Evolutionary conservation across 2,797 vertebrate species (phyloP), one percentile per base, ranked within the genome.

Genomic region (Poecile montanus): DNA sequence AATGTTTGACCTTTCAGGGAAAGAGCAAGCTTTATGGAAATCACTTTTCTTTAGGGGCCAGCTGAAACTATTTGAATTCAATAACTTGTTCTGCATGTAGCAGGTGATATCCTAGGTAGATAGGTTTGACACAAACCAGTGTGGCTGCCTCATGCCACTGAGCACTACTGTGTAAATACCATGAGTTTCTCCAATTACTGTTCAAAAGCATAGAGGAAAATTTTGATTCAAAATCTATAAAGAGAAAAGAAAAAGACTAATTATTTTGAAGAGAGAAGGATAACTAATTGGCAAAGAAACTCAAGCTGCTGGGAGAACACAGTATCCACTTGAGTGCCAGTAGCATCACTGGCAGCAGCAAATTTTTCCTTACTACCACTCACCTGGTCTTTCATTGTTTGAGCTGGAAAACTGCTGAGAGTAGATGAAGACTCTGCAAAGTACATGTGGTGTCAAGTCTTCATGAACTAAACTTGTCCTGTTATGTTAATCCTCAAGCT

Each of bases 321-420:
- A 16, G 9, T 19, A 47, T 84, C 74, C n/a, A 27, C 2, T 0
- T 36, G 13, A 13, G 13, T 16, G 6, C 29, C 0, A 1, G 27
- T 40, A 53, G 30, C 30, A 36, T 38, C 42, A 6, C 2, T 42
- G 42, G 21, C 42, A 71, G 34, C 38, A 65, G 34, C 34, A 78
- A 40, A 47, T 18, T 56, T 76, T 56, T 87, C 22, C 27, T 56
- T 53, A 47, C 44, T 87, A 18, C 19, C 60, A 56, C 36, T 89
- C 9, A 12, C 13, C 16, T 19, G 47, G 13, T 56, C 20, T 77
- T 78, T 48, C 30, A 6, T 15, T 56, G 9, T 34, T 85, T 29
- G 48, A 84, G 51, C 44, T 78, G 38, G 54, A 80, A 92, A 91
- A 38, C 61, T 75, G 56, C 36, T 58, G 54, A 73, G 65, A 75